Evolutionary conservation across 2,797 vertebrate species (phyloP), one percentile per base, ranked within the genome.

Genomic region (Leptatherina wallacei): DNA sequence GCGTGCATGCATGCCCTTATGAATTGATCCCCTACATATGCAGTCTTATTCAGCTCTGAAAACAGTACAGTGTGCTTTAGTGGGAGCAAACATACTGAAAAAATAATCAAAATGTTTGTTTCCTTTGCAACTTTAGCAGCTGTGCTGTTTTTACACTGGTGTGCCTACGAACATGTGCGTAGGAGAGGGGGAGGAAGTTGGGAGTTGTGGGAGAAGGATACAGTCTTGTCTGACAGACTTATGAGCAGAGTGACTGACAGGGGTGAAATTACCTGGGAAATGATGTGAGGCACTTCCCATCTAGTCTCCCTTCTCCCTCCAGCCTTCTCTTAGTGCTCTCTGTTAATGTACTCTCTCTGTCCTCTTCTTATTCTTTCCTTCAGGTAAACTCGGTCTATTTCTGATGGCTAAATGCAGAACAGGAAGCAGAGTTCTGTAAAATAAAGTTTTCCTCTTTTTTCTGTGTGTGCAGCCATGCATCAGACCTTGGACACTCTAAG

Each of bases 401-500:
- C 69, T 68, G 62, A 54, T 57, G 78, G 60, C 74, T 54, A 51
- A 36, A 74, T 61, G 71, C 47, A 47, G 56, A 66, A 74, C 54
- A 56, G 24, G 30, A 30, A 72, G 5, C 16, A 55, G 18, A 70
- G 35, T 30, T 27, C n/a, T 68, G 36, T 69, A 35, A 84, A 73
- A 77, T 73, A 47, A 78, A 74, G 62, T 73, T n/a, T n/a, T 61
- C 7, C 20, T 30, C 36, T 13, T 67, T 13, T 66, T 33, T 75
- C 4, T 77, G 27, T 81, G 54, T 66, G 58, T 55, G 61, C 84
- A 98, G 98, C 95, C 80, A 98, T 98, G 97, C 96, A 97, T 91
- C 96, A 97, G 90, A 96, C 97, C 82, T 88, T 98, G 92, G 96
- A 98, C 87, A 96, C 96, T 40, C 92, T 98, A 88, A 96, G 96